These are phyloP conservation scores for Balaenoptera acutorostrata DNA, from an alignment of 2,113 vertebrate species.

Conservation along the genomic window DNA sequence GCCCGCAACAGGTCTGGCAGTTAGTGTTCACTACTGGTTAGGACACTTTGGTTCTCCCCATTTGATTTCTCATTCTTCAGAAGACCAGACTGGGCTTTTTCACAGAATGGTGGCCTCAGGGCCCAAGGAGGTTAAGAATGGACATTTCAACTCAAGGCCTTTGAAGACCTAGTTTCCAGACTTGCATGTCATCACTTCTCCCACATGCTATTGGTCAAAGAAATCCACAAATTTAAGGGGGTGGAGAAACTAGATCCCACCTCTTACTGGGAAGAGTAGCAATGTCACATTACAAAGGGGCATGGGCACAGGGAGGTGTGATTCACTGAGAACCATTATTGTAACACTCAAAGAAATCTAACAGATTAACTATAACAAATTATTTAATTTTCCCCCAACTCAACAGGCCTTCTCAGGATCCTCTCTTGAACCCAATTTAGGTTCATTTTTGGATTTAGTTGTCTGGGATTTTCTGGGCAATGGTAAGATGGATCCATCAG, in stretches of 20 bases:
- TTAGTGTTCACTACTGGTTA: neutral
- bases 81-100: neutral
- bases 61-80: neutral
- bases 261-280: neutral
- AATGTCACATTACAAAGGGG: neutral
- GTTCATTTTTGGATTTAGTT: neutral
- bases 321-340: neutral
- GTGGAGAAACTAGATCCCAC: neutral
- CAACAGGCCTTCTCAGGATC: neutral
- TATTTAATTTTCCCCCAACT: neutral
- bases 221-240: neutral
- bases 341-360: neutral
- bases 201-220: neutral
- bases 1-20: neutral
- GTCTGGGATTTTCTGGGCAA: neutral
- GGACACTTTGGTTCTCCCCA: neutral
- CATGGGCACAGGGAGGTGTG: neutral
- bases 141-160: neutral
- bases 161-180: neutral
- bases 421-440: neutral
- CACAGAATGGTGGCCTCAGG: neutral
- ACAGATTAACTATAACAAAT: neutral
- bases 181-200: neutral
- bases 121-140: neutral
- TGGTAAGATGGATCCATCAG: neutral